Evolutionary conservation across 1,140 invertebrate species (phyloP), one percentile per base, ranked within the genome.

Genomic region (Semibalanus balanoides): DNA sequence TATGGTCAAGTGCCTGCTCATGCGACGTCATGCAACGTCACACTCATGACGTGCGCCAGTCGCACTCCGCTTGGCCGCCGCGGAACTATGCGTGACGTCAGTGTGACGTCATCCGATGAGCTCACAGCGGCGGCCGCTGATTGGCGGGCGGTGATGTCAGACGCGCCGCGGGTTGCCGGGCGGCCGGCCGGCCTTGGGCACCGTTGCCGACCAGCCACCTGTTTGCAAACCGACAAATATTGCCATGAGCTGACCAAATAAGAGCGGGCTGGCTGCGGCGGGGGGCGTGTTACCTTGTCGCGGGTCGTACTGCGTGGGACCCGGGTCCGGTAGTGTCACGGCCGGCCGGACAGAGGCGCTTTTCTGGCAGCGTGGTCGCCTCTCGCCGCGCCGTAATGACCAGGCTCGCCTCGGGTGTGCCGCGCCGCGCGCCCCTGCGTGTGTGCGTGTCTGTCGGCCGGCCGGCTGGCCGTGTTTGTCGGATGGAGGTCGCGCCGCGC

Each of bases 71-170:
- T 1, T 25, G 51, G 51, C 1, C 35, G 11, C 51, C 51, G 51
- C 22, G 1, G 22, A 64, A 64, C 51, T 64, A 64, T 14, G 51
- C 51, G 22, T 64, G 51, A 64, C 51, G 51, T 64, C 51, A 64
- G 51, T 64, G 22, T 64, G 51, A 64, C 51, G 51, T 64, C 51
- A 64, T 19, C 3, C 11, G 51, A 64, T 64, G 80, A 81, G 22
- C 79, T 79, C 31, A 87, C 88, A 28, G 87, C 88, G 83, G 85
- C 87, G 83, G 82, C 87, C 79, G 84, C 87, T 83, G 83, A 87
- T 80, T 83, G 84, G 83, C 74, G 83, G 75, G 75, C 83, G n/a
- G 80, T 80, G 28, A 83, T 83, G 75, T 82, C 83, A 31, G 80
- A 84, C 76, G 75, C 79, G 76, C 3, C 74, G 74, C 14, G 79